A percentile compares a stretch with the other conserved stretches of the same genome.
These are phyloP conservation scores for Pseudobourletiella spinata DNA, from an alignment of 1,140 invertebrate genomes.

Conservation along the genomic window DNA sequence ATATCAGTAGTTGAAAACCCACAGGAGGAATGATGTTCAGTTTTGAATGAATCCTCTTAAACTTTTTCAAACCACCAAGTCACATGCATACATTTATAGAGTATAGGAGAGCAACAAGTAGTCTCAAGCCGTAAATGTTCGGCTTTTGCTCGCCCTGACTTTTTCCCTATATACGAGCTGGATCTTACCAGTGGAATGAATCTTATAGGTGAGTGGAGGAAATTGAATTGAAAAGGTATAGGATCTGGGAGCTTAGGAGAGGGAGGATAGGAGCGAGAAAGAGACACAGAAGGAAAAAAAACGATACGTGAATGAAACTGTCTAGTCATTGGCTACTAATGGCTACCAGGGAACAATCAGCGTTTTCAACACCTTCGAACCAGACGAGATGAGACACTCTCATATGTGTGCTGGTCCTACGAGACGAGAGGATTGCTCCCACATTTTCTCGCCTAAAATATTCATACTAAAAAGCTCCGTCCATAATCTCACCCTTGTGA, in stretches of 20 bases:
- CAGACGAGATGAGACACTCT: too few species aligned
- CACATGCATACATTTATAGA: too few species aligned
- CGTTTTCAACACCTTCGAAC: conserved; percentile 8
- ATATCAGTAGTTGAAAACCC: too few species aligned
- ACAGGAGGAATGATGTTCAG: too few species aligned
- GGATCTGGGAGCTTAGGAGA: too few species aligned
- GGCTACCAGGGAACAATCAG: conserved; percentile 6
- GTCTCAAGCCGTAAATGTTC: too few species aligned
- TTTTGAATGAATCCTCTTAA: neutral
- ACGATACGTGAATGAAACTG: conserved; percentile 6
- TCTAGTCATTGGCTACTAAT: conserved; percentile 10
- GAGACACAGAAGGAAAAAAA: neutral
- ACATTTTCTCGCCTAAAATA: neutral
- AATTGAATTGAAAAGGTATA: neutral
- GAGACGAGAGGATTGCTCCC: too few species aligned
- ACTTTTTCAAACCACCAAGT: neutral
- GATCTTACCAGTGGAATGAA: neutral
- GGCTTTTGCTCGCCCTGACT: neutral
- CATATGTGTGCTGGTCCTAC: too few species aligned
- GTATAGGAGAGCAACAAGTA: too few species aligned
- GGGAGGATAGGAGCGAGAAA: neutral
- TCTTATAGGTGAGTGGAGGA: neutral
- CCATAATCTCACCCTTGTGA: neutral
- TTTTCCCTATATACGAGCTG: neutral
- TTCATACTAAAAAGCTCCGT: neutral